These are phyloP conservation scores for Acanthopagrus latus DNA, from an alignment of 2,797 vertebrate genomes.

Conservation along the genomic window DNA sequence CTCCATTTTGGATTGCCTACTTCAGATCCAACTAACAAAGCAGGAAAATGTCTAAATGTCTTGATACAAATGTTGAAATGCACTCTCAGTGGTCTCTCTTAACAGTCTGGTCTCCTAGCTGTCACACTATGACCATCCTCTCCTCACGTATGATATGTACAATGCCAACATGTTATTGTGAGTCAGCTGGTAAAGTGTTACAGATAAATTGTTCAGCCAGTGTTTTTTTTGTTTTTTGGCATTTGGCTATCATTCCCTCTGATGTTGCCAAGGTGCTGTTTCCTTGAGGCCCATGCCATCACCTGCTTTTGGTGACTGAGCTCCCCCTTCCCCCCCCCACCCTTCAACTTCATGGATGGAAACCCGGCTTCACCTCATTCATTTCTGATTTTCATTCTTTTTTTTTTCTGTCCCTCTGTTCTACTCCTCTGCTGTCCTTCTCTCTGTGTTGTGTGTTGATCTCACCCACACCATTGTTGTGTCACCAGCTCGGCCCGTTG, in stretches of 20 bases:
- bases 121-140: too few species aligned
- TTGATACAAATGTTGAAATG: too few species aligned
- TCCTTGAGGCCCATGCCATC: slow-evolving; percentile 59
- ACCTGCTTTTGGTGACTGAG: slow-evolving; percentile 70
- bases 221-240: slow-evolving; percentile 26
- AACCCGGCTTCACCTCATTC: slow-evolving; percentile 90
- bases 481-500: slow-evolving; percentile 96
- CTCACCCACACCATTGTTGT: slow-evolving; percentile 96
- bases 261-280: slow-evolving; percentile 43
- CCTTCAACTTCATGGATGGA: slow-evolving; percentile 82
- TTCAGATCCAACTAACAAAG: too few species aligned
- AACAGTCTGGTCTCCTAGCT: too few species aligned
- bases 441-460: slow-evolving; percentile 81
- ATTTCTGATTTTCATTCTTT: slow-evolving; percentile 93
- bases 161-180: too few species aligned
- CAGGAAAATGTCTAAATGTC: too few species aligned
- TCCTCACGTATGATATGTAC: too few species aligned
- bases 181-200: slow-evolving; percentile 4
- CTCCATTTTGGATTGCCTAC: too few species aligned
- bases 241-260: slow-evolving; percentile 16
- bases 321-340: slow-evolving; percentile 41
- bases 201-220: slow-evolving; percentile 27
- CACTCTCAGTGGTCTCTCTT: too few species aligned
- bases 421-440: slow-evolving; percentile 75
- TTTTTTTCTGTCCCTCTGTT: slow-evolving; percentile 89